Evolutionary conservation across 1,140 invertebrate species (phyloP), one percentile per base, ranked within the genome.

Genomic region (Microplitis demolitor): DNA sequence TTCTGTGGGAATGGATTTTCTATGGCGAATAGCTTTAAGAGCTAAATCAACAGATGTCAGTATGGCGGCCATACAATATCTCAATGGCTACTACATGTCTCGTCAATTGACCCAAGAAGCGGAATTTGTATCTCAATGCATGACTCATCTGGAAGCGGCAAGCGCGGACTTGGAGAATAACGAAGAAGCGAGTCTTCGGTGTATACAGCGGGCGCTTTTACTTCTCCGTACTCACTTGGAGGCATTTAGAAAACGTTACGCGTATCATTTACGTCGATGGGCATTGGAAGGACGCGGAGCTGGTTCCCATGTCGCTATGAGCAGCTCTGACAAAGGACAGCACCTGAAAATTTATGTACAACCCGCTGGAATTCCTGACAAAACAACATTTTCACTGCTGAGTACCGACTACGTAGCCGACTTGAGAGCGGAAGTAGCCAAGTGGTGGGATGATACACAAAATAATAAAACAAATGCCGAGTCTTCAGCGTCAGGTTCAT

Each of bases 81-180:
- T 98, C 39, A 98, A 97, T 82, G 93, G 92, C 78, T 97, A 95
- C 80, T 98, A 97, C 84, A 96, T 97, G 90, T 94, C 95, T 33
- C 92, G 94, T 75, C 94, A 96, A 83, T 81, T 97, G 33, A 94
- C 96, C 69, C 93, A 96, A 75, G 96, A 98, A 83, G 93, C 95
- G 71, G 96, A 97, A 80, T 98, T 98, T 84, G 93, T 98, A 1
- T 91, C 92, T 1, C 93, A 95, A 74, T 97, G 96, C 80, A 98
- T 98, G 95, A 92, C 92, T 39, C 94, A 96, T 85, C 87, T 98
- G 4, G 92, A 92, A 5, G 92, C 92, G 5, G 95, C 96, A 4
- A 92, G 94, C 0, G 90, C 91, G 71, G 91, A 93, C 71, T 84
- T 97, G 0, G 90, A 90, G 69, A 88, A 83, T 78, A 90, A 87